phyloP scores from a whole-genome alignment of 1,140 invertebrate species.

The Diorhabda sublineata region DNA sequence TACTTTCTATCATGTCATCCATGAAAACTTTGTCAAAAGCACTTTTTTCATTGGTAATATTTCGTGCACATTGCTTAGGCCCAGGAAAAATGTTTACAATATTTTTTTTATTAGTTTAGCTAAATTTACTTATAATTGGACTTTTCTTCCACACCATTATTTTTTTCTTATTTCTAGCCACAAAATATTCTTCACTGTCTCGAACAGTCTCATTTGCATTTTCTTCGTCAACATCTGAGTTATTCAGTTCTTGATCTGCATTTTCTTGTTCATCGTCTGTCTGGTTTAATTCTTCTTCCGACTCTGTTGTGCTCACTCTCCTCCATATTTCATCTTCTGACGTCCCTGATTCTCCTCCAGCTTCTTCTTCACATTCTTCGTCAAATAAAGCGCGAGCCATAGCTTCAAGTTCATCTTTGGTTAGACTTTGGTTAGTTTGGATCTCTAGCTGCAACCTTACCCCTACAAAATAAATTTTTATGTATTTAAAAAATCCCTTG shows the following conservation, averaged over 20 bases:
- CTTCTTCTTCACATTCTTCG: too few species aligned
- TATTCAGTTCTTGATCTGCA: conserved; percentile 12
- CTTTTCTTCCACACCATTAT: conserved; percentile 9
- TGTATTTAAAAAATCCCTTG: too few species aligned
- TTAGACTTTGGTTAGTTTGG: too few species aligned
- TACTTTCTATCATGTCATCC: conserved; percentile 14
- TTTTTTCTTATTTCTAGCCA: conserved; percentile 14
- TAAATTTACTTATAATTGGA: conserved; percentile 9
- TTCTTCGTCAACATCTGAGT: conserved; percentile 7
- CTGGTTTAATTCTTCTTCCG: conserved; percentile 4
- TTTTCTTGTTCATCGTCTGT: conserved; percentile 4
- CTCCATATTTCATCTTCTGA: too few species aligned
- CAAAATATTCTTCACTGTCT: conserved; percentile 7
- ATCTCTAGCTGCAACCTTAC: too few species aligned
- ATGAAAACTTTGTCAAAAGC: conserved; percentile 3
- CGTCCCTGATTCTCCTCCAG: too few species aligned
- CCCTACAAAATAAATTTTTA: too few species aligned
- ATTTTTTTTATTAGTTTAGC: not conserved
- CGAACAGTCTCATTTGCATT: not conserved
- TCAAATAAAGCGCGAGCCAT: too few species aligned
- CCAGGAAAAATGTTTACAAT: not conserved
- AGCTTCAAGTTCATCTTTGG: too few species aligned
- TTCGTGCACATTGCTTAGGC: conserved; percentile 8
- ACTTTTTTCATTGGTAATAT: conserved; percentile 2
- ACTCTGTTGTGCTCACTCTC: not conserved